Evolutionary conservation across 2,888 invertebrate species (phyloP).

Genomic region (Drosophila bunnanda): DNA sequence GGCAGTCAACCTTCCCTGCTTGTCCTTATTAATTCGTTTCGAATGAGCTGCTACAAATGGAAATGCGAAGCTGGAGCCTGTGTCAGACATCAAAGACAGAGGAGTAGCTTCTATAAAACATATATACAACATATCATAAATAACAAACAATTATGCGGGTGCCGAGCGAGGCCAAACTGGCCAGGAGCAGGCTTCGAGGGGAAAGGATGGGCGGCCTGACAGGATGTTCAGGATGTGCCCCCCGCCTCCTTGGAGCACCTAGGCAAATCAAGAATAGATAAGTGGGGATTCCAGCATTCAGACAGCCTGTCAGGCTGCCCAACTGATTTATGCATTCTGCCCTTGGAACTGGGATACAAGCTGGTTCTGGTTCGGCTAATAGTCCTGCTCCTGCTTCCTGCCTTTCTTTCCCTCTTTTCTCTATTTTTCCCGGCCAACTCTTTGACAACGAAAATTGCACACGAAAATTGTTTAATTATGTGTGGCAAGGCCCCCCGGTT

Average conservation of each 20-base stretch:
- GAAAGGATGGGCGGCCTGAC: neutral
- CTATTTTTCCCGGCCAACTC: constrained; percentile 23
- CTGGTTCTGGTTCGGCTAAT: neutral
- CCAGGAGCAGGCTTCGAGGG: neutral
- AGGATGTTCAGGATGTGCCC: constrained; percentile 17
- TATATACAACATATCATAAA: constrained; percentile 64
- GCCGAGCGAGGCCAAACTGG: constrained; percentile 21
- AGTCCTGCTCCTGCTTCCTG: neutral
- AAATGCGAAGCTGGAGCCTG: constrained; percentile 16
- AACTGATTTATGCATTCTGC: constrained; percentile 71
- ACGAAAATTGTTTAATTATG: constrained; percentile 63
- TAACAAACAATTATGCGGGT: constrained; percentile 76
- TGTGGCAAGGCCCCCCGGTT: constrained; percentile 40
- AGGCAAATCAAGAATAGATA: constrained; percentile 30
- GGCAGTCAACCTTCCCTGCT: neutral
- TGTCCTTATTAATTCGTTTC: constrained; percentile 41
- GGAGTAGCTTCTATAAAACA: constrained; percentile 21
- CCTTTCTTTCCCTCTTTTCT: neutral
- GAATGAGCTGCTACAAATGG: constrained; percentile 48
- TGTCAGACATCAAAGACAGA: constrained; percentile 40
- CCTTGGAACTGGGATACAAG: constrained; percentile 26
- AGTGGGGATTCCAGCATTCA: constrained; percentile 49
- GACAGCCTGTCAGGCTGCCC: constrained; percentile 69
- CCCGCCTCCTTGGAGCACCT: neutral
- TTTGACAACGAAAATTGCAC: constrained; percentile 4